Evolutionary conservation across 2,888 invertebrate species (phyloP).

Genomic region (Cremastinae sp.): DNA sequence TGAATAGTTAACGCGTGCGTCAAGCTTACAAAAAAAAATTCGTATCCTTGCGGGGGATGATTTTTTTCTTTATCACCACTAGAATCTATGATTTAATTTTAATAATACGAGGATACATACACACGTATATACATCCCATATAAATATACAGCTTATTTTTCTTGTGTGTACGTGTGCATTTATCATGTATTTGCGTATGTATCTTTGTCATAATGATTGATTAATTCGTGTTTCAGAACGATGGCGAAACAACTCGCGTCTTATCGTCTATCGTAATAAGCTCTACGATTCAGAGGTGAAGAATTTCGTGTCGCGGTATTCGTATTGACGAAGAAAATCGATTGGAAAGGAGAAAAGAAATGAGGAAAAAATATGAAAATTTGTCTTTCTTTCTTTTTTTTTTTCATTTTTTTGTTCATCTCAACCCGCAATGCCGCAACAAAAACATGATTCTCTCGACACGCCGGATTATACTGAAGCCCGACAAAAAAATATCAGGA

Average conservation of each 20-base stretch:
- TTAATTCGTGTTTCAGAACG: constrained; percentile 66
- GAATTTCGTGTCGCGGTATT: constrained; percentile 24
- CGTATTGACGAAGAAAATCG: constrained; percentile 11
- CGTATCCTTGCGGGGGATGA: constrained; percentile 12
- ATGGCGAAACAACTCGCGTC: constrained; percentile 56
- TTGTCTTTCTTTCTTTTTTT: not conserved
- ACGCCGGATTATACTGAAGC: not conserved
- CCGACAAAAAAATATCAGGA: not conserved
- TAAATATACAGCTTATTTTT: constrained; percentile 63
- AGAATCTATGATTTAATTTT: constrained; percentile 56
- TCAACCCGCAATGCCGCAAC: too few relatives aligned
- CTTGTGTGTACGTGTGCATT: constrained; percentile 59
- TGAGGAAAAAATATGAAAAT: not conserved
- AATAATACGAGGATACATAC: constrained; percentile 62
- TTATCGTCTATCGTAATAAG: constrained; percentile 63
- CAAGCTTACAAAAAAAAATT: constrained; percentile 47
- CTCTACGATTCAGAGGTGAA: constrained; percentile 64
- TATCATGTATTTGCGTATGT: constrained; percentile 63
- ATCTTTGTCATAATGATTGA: constrained; percentile 67
- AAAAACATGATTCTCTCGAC: constrained; percentile 9
- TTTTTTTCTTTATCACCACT: constrained; percentile 40
- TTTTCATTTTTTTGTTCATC: not conserved
- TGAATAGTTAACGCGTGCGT: constrained; percentile 38
- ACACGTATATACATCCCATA: constrained; percentile 53
- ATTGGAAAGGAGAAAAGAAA: constrained; percentile 39